Conservation (phyloP, 2,113 vertebrate genomes). For the Tympanuchus pallidicinctus region DNA sequence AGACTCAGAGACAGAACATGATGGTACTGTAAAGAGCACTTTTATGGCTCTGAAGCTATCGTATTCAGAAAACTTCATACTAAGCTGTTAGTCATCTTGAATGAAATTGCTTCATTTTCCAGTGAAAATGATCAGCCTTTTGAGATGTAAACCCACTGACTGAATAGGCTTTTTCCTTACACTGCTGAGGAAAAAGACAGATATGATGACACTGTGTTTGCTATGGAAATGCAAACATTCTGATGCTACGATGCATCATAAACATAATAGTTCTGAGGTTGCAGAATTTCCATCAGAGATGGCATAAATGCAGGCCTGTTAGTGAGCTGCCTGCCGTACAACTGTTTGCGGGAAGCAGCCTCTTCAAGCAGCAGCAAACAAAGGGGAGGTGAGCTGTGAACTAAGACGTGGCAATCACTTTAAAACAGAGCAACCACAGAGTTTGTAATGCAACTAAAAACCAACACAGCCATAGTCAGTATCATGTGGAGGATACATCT, state of each 20-base stretch:
- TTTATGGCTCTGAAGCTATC: neutral
- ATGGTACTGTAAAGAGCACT: neutral
- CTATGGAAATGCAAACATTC: neutral
- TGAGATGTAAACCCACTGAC: neutral
- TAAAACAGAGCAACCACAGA: neutral
- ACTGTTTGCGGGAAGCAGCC: neutral
- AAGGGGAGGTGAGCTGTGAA: neutral
- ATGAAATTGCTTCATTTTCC: conserved; percentile 45
- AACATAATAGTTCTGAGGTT: neutral
- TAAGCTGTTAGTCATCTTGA: conserved; percentile 32
- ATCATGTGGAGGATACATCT: neutral
- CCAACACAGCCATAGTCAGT: neutral
- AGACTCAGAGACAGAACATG: neutral
- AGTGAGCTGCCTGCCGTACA: neutral
- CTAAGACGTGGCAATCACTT: neutral
- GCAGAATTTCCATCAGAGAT: neutral
- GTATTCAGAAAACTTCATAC: conserved; percentile 21
- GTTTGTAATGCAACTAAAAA: neutral
- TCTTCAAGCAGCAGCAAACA: neutral
- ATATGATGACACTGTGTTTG: neutral
- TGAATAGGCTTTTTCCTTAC: neutral
- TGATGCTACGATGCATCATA: neutral
- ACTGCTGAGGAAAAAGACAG: conserved; percentile 5
- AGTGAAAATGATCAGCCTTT: conserved; percentile 1
- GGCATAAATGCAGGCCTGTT: neutral